These are phyloP conservation scores for Diuraphis noxia DNA, from an alignment of 1,140 invertebrate species.

Conservation along the genomic window DNA sequence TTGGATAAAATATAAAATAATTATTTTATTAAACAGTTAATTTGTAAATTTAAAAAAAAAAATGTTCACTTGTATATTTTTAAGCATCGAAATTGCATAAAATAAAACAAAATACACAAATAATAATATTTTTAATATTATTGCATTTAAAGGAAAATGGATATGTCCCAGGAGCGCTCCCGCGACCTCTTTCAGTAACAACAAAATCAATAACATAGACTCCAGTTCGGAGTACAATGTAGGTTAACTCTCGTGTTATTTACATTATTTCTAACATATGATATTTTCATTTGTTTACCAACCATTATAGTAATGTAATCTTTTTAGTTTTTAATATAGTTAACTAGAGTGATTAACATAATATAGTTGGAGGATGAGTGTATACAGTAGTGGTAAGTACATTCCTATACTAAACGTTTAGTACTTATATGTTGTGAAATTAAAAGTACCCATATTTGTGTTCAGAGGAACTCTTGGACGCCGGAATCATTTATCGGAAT, in stretches of 20 bases:
- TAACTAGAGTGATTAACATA: not conserved
- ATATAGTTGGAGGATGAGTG: slow-evolving; percentile 1
- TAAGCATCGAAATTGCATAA: not conserved
- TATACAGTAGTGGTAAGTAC: slow-evolving; percentile 38
- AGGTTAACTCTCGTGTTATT: slow-evolving; percentile 35
- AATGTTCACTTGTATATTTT: not conserved
- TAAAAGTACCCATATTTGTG: not conserved
- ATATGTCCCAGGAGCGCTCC: not conserved
- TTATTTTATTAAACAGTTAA: not conserved
- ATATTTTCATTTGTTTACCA: not conserved
- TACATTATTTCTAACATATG: not conserved
- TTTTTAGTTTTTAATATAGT: not conserved
- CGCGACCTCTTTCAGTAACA: not conserved
- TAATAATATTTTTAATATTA: not conserved
- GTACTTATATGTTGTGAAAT: not conserved
- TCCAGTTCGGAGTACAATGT: slow-evolving; percentile 16
- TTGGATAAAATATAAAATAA: not conserved
- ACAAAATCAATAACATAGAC: slow-evolving; percentile 35
- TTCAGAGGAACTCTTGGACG: slow-evolving; percentile 76
- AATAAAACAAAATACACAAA: not conserved
- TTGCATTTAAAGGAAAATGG: not conserved
- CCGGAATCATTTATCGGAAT: slow-evolving; percentile 80
- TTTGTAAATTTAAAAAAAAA: not conserved
- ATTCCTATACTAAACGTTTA: not conserved
- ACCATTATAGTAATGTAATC: slow-evolving; percentile 11